Evolutionary conservation across 2,888 invertebrate species (phyloP).

Genomic region (Smittia aterrima): DNA sequence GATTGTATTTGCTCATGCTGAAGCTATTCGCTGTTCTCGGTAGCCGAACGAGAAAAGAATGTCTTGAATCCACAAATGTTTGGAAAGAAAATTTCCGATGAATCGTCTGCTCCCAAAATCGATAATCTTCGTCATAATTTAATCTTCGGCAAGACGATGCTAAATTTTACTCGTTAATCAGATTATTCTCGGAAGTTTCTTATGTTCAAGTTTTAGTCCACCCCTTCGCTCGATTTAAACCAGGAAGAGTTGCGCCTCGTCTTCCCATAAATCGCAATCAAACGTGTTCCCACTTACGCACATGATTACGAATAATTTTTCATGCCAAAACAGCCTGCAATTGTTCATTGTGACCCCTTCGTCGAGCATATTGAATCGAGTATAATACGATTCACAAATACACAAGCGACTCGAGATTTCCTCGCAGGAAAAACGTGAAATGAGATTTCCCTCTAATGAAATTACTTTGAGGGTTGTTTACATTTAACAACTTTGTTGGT

Average conservation of each 20-base stretch:
- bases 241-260: not conserved
- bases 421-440: not conserved
- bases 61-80: not conserved
- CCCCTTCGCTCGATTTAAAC: not conserved
- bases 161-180: too few relatives aligned
- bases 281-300: constrained; percentile 22
- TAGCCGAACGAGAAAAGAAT: not conserved
- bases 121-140: too few relatives aligned
- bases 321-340: not conserved
- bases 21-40: not conserved
- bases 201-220: not conserved
- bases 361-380: not conserved
- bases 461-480: constrained; percentile 22
- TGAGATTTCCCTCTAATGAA: constrained; percentile 10
- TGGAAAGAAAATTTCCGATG: too few relatives aligned
- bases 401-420: not conserved
- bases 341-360: not conserved
- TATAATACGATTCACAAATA: not conserved
- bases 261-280: constrained; percentile 33
- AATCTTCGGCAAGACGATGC: too few relatives aligned
- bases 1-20: not conserved
- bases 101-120: too few relatives aligned
- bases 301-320: constrained; percentile 38
- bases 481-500: constrained; percentile 3
- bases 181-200: too few relatives aligned